Evolutionary conservation across 2,797 vertebrate species (phyloP).

Genomic region (Enteromius mattozi): DNA sequence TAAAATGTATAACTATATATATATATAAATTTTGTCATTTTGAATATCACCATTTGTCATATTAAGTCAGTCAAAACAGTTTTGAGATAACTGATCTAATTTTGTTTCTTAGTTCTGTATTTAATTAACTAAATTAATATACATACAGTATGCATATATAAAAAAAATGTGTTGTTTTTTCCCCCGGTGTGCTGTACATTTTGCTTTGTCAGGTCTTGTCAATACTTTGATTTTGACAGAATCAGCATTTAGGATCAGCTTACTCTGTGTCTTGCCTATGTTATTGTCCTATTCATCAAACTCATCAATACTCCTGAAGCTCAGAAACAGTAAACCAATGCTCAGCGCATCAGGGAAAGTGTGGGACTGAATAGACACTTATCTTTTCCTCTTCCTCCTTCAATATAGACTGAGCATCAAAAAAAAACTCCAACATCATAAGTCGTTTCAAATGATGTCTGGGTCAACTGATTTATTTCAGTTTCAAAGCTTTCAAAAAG

Average conservation of each 20-base stretch:
- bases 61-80: not conserved
- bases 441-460: not conserved
- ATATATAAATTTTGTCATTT: not conserved
- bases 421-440: not conserved
- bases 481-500: not conserved
- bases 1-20: not conserved
- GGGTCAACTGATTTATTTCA: too few relatives aligned
- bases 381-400: not conserved
- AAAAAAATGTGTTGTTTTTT: too few relatives aligned
- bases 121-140: too few relatives aligned
- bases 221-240: slow-evolving; percentile 14
- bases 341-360: not conserved
- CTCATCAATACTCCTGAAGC: not conserved
- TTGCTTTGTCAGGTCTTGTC: not conserved
- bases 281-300: slow-evolving; percentile 14
- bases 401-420: not conserved
- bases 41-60: not conserved
- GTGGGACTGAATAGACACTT: not conserved
- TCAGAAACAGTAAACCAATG: not conserved
- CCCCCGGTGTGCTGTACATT: not conserved
- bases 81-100: too few relatives aligned
- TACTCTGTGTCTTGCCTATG: not conserved
- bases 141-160: too few relatives aligned
- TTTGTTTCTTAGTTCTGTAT: too few relatives aligned
- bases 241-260: not conserved